Conservation (phyloP, 2,888 invertebrate genomes). For the Morpho achilles region DNA sequence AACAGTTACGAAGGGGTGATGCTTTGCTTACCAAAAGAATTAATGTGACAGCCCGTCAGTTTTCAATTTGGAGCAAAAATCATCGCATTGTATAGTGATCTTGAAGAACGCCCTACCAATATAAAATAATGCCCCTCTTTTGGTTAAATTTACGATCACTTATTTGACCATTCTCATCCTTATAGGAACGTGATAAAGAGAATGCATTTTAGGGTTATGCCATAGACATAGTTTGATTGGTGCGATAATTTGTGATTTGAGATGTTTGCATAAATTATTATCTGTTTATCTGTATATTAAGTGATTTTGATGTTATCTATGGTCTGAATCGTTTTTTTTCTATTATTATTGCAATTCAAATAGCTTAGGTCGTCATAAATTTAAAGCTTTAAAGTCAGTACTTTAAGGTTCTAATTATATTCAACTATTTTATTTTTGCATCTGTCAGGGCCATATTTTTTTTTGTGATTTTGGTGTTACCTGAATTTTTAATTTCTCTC, state of each 20-base stretch:
- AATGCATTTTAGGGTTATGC: slow-evolving; percentile 8
- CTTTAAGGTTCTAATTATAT: no score
- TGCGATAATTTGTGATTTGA: slow-evolving; percentile 31
- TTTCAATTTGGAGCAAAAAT: slow-evolving; percentile 53
- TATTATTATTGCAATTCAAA: no score
- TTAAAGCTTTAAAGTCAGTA: no score
- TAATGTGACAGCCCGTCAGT: slow-evolving; percentile 46
- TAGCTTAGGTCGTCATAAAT: no score
- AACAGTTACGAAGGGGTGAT: slow-evolving; percentile 57
- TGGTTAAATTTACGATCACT: slow-evolving; percentile 14
- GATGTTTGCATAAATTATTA: slow-evolving; percentile 1
- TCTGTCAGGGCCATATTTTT: no score
- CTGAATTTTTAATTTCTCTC: no score
- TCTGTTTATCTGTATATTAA: background rate
- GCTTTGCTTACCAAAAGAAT: slow-evolving; percentile 37
- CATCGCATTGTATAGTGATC: slow-evolving; percentile 37
- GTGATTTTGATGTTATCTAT: no score
- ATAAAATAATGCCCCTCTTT: slow-evolving; percentile 36
- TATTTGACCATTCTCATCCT: slow-evolving; percentile 12
- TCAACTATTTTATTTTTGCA: no score
- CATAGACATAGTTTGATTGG: slow-evolving; percentile 28
- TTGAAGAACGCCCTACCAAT: slow-evolving; percentile 57
- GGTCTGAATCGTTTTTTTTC: no score
- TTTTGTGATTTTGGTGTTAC: no score
- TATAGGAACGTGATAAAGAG: slow-evolving; percentile 4